Base-by-base conservation (phyloP, 2,113 vertebrate genomes). In the Platycercus adscitus region DNA sequence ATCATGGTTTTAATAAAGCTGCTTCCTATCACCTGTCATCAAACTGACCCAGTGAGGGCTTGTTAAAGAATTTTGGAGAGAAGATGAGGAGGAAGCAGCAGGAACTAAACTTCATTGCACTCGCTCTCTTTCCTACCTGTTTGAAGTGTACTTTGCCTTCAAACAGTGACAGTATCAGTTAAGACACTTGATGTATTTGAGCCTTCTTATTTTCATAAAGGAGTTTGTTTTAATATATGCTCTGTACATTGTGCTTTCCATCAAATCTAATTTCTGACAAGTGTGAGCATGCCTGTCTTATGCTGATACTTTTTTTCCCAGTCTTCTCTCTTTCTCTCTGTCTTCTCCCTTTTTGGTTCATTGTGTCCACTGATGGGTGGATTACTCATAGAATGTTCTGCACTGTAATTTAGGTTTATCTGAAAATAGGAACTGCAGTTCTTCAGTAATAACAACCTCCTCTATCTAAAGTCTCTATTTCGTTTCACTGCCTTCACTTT, bases 191-290 rank as follows among this genome's bases (percentile, higher is more conserved):
- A 20, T 89, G 41, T 91, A 96, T 95, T 56, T 71, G 61, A 94
- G 37, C 23, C 31, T 85, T 85, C 60, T 78, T 94, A 64, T 60
- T 95, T 89, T 91, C 75, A n/a, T 91, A 24, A 97, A 94, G 44
- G 71, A 94, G 82, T 81, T 72, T 11, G 88, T 84, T 88, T 83
- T 75, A 76, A 91, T 92, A 93, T 94, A 81, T 95, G 76, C 35
- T 94, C 70, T 11, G 2, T 94, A 72, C 31, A 9, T 83, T 96
- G 77, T 94, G 82, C 55, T 97, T 96, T 97, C 79, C 77, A 77
- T 81, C 81, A 95, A 90, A 73, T 80, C 89, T 82, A 77, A 64
- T 92, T 96, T 91, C 46, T 92, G 80, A 94, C 89, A 96, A 69
- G 80, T 73, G 76, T 97, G 73, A 95, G 77, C 96, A 70, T 95